Evolutionary conservation across 2,797 vertebrate species (phyloP), one percentile per base, ranked within the genome.

Genomic region (Bradypodion ventrale): DNA sequence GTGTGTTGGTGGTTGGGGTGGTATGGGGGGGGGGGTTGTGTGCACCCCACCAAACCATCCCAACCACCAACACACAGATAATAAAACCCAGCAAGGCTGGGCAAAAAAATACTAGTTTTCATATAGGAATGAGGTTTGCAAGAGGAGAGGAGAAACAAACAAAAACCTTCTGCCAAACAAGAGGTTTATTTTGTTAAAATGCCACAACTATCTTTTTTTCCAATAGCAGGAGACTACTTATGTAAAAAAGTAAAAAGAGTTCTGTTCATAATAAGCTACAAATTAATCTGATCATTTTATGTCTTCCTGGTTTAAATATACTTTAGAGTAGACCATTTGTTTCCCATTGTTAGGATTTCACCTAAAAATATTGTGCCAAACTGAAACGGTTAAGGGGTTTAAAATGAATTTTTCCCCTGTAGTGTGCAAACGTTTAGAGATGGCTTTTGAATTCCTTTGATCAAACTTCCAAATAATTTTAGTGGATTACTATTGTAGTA

Each of bases 401-500:
- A 83, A 89, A 93, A 92, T 87, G 44, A 83, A 82, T 72, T 83
- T 56, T 5, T 59, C 85, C n/a, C 16, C 81, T 80, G 42, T 86
- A 86, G 92, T 78, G 90, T 92, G 92, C 91, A 95, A 94, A 95
- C 94, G 86, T 94, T 96, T 95, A 75, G 80, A 89, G 81, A 94
- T 89, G 83, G 84, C 82, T 93, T 96, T 91, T 94, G 93, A 93
- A 95, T 92, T 88, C 93, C 97, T 98, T 98, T 98, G 97, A 98
- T 97, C 95, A 92, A 59, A 87, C 91, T 95, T 92, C 95, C 90
- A 96, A 97, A 96, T 97, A 95, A 95, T 96, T 90, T 92, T 93
- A 93, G 97, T 96, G 96, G 95, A 96, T 96, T 95, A 95, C 96
- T 96, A 98, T 97, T 98, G 97, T 97, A 96, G 63, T 63, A 94